Evolutionary conservation across 2,888 invertebrate genomes (phyloP).

Genomic region (Sinhomidia bicolor): DNA sequence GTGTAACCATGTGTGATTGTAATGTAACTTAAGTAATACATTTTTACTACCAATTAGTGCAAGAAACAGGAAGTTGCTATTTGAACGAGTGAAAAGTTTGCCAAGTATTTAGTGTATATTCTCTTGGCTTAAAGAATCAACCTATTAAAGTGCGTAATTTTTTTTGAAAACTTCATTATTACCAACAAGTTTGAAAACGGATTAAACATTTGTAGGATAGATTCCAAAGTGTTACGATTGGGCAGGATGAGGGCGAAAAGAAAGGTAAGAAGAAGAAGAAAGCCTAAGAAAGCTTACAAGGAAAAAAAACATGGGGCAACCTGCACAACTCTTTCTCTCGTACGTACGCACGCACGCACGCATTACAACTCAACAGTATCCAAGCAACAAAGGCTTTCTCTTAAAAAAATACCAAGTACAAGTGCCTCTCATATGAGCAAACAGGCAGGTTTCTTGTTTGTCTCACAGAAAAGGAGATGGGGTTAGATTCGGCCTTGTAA

Average conservation of each 20-base stretch:
- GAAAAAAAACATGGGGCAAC: constrained; percentile 7
- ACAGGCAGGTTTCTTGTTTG: background rate
- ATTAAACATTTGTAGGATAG: constrained; percentile 11
- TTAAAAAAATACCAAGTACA: background rate
- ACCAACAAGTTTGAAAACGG: background rate
- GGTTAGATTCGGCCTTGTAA: background rate
- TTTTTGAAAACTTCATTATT: background rate
- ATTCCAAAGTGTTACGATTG: background rate
- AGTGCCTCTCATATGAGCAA: background rate
- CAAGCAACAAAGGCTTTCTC: constrained; percentile 38
- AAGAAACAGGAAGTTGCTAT: background rate
- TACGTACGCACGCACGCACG: background rate
- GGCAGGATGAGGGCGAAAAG: constrained; percentile 77
- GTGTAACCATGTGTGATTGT: constrained; percentile 8
- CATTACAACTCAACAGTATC: background rate
- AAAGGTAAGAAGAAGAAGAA: constrained; percentile 72
- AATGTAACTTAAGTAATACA: constrained; percentile 10
- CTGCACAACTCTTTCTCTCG: background rate
- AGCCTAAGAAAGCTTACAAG: background rate
- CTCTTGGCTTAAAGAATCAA: background rate
- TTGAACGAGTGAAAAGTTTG: background rate
- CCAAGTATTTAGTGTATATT: background rate
- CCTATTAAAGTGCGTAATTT: background rate
- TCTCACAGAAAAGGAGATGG: constrained; percentile 46
- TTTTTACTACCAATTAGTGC: background rate